phyloP scores from a whole-genome alignment of 2,113 vertebrate genomes.

The Dascyllus trimaculatus region DNA sequence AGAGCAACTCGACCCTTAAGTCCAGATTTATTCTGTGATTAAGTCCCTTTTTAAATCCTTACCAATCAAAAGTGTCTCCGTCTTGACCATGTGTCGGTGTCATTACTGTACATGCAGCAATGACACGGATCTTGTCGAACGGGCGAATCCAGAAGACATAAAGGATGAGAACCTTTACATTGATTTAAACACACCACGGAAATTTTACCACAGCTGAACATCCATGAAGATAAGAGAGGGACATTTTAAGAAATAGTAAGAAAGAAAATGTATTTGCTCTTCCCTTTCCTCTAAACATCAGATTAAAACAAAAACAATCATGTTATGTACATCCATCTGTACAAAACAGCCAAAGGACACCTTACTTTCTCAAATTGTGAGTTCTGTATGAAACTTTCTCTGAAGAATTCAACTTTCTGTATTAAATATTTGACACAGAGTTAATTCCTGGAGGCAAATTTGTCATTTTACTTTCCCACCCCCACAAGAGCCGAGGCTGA shows the following conservation, averaged over 20 bases:
- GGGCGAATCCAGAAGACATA: conserved; percentile 26
- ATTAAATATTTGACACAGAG: background rate
- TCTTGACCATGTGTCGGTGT: conserved; percentile 46
- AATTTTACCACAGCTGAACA: background rate
- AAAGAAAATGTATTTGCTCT: conserved; percentile 4
- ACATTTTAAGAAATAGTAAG: background rate
- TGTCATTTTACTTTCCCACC: background rate
- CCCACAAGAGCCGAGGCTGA: conserved; percentile 3
- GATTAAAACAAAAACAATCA: background rate
- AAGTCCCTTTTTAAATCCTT: conserved; percentile 72
- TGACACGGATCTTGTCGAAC: conserved; percentile 42
- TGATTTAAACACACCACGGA: conserved; percentile 2
- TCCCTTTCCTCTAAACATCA: background rate
- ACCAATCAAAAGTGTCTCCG: conserved; percentile 65
- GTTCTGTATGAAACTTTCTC: conserved; percentile 12
- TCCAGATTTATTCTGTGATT: conserved; percentile 73
- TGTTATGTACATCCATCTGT: background rate
- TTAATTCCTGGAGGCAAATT: too few species aligned
- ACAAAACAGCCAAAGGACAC: background rate
- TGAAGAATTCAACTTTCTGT: background rate
- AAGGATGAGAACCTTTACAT: conserved; percentile 2
- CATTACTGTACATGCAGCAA: conserved; percentile 46
- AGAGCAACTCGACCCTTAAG: conserved; percentile 41
- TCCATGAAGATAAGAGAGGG: background rate
- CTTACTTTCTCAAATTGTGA: conserved; percentile 12